A percentile compares a stretch with the other conserved stretches of the same genome.
Evolutionary conservation across 2,113 vertebrate genomes (phyloP).

Genomic region (Sminthopsis crassicaudata): DNA sequence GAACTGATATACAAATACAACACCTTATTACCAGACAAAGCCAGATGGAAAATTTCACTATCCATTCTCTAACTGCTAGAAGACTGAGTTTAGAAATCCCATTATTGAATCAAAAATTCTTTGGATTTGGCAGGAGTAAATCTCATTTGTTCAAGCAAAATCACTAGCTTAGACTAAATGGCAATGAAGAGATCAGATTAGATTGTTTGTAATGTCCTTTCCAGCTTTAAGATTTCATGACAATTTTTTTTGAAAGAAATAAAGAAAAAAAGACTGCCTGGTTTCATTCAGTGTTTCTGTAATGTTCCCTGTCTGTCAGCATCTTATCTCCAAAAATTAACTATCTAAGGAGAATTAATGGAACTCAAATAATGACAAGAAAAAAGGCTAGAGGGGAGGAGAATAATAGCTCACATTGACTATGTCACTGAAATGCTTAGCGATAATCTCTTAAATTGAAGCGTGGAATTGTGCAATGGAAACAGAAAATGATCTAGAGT

Average conservation of each 20-base stretch:
- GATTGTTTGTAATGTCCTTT: not conserved
- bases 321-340: conserved; percentile 28
- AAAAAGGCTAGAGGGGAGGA: not conserved
- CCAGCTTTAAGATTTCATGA: not conserved
- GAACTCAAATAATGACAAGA: conserved; percentile 34
- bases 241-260: not conserved
- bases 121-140: not conserved
- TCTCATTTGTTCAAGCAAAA: not conserved
- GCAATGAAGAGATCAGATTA: not conserved
- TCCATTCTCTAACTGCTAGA: not conserved
- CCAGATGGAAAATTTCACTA: not conserved
- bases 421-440: not conserved
- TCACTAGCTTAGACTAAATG: not conserved
- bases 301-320: not conserved
- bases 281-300: not conserved
- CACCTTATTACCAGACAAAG: not conserved
- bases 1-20: not conserved
- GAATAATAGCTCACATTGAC: not conserved
- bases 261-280: not conserved
- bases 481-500: not conserved
- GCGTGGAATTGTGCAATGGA: not conserved
- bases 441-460: not conserved
- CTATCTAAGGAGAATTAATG: conserved; percentile 43
- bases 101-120: not conserved
- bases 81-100: not conserved